Conservation (phyloP, 2,888 invertebrate genomes). For the Pilophorus perplexus region DNA sequence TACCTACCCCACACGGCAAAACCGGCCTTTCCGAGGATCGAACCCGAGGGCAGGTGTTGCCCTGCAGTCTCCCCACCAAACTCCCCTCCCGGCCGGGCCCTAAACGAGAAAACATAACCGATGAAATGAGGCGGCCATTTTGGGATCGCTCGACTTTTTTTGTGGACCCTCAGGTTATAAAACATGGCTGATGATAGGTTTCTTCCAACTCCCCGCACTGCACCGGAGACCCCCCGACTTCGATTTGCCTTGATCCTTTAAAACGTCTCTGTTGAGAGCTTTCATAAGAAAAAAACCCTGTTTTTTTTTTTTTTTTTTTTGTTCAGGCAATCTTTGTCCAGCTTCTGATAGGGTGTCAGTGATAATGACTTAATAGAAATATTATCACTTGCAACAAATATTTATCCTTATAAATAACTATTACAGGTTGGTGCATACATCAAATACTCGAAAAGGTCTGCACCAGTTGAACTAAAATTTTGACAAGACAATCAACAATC, state of each 20-base stretch:
- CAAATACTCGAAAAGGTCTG: too few species aligned
- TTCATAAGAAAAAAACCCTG: constrained; percentile 25
- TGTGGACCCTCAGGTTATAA: constrained; percentile 33
- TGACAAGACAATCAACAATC: too few species aligned
- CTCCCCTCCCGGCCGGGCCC: too few species aligned
- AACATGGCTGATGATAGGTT: constrained; percentile 42
- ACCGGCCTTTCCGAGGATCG: background rate
- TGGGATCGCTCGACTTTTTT: constrained; percentile 38
- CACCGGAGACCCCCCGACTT: background rate
- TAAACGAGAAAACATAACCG: constrained; percentile 28
- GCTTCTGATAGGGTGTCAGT: too few species aligned
- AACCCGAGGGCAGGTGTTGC: constrained; percentile 13
- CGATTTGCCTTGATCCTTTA: constrained; percentile 20
- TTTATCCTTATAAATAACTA: too few species aligned
- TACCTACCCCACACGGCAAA: too few species aligned
- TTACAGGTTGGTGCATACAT: too few species aligned
- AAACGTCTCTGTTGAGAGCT: constrained; percentile 34
- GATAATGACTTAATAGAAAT: too few species aligned
- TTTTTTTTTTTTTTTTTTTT: constrained; percentile 17
- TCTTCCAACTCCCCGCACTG: constrained; percentile 12
- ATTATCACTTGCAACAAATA: too few species aligned
- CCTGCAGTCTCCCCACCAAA: too few species aligned
- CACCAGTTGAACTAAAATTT: too few species aligned
- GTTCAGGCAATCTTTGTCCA: too few species aligned
- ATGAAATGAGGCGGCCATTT: constrained; percentile 41